Evolutionary conservation across 2,797 vertebrate species (phyloP), one percentile per base, ranked within the genome.

Genomic region (Characodon lateralis): DNA sequence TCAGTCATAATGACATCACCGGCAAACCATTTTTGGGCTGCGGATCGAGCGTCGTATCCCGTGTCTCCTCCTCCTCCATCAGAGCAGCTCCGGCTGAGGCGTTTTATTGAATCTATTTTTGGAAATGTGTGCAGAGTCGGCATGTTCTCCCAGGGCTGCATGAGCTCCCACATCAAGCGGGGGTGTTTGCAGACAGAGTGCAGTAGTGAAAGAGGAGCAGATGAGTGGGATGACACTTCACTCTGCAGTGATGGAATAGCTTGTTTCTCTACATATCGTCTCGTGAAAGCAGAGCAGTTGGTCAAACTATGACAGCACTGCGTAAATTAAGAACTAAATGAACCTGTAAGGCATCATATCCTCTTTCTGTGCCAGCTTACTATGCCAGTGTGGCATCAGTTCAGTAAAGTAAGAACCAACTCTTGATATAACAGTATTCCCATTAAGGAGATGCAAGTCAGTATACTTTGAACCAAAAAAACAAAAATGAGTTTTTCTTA

Each of bases 91-190:
- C 72, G 53, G 84, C 87, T 76, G 77, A 89, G 88, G 92, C 79
- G 39, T 75, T 90, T 85, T 24, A 20, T 84, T 86, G 81, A 28
- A 78, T 93, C 94, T 96, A 95, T 95, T 95, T 95, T 93, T 95
- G 94, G 90, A 79, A 74, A 10, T 4, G 74, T 76, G 89, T 87
- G 87, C 83, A 71, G 87, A 83, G 88, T 81, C 59, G 85, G 83
- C 72, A 82, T 88, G 90, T 87, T 91, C 91, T 94, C 92, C 87
- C 86, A 51, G 75, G 88, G 84, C 92, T 90, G 89, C 83, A 89
- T 87, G 83, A 79, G 84, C 91, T 89, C 88, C 90, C 90, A 89
- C 92, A 88, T 88, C 81, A 78, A 46, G 88, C 16, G 87, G 84
- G 88, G 88, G 92, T 46, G 84, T 89, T 72, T 53, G 16, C 87